These are phyloP conservation scores for Emys orbicularis DNA, from an alignment of 2,797 vertebrate genomes.

Conservation along the genomic window DNA sequence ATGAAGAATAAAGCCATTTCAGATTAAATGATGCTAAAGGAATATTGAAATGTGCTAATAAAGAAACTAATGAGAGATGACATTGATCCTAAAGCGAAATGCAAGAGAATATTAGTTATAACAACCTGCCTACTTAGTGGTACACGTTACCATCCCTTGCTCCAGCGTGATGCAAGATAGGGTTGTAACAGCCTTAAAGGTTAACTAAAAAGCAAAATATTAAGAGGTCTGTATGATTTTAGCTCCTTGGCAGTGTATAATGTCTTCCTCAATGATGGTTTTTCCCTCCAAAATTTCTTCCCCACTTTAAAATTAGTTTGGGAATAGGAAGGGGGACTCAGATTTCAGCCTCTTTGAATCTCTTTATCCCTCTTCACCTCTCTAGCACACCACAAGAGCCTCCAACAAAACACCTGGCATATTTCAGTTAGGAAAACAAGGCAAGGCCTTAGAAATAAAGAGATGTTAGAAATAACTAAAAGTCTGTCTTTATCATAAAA, in stretches of 20 bases:
- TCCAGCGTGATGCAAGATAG: not conserved
- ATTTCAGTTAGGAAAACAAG: not conserved
- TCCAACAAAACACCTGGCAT: not conserved
- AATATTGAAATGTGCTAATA: constrained; percentile 72
- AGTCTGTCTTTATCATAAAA: not conserved
- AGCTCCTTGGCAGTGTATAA: not conserved
- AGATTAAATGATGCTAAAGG: constrained; percentile 63
- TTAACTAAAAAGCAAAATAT: rapidly evolving
- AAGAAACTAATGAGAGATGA: constrained; percentile 69
- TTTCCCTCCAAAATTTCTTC: not conserved
- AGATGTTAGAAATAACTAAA: not conserved
- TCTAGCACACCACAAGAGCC: not conserved
- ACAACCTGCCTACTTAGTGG: not conserved
- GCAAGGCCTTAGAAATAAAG: not conserved
- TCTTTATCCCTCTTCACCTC: not conserved
- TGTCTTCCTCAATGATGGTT: not conserved
- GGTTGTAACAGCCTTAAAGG: not conserved
- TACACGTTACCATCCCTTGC: not conserved
- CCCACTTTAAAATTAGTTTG: not conserved
- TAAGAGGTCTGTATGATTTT: not conserved
- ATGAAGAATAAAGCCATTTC: constrained; percentile 61
- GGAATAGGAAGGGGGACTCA: not conserved
- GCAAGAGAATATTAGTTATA: constrained; percentile 43
- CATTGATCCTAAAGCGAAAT: constrained; percentile 54
- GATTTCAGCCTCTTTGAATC: not conserved